Evolutionary conservation across 2,797 vertebrate species (phyloP).

Genomic region (Bradypus variegatus): DNA sequence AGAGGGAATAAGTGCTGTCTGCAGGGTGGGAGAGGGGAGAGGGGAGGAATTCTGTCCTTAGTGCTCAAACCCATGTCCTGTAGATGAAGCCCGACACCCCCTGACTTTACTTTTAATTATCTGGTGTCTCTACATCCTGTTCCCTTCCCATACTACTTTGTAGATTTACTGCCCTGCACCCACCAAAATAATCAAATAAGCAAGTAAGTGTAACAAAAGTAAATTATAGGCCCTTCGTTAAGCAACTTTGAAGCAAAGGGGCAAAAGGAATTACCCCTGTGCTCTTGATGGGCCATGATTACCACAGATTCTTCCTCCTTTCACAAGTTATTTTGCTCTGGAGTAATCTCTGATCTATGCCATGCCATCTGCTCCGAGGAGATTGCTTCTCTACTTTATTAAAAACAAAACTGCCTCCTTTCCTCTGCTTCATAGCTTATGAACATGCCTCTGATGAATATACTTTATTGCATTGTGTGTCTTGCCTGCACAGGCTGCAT

Average conservation of each 20-base stretch:
- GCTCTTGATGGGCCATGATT: not conserved
- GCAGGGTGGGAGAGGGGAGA: fast-evolving
- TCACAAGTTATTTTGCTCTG: not conserved
- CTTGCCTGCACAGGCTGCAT: not conserved
- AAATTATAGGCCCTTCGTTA: not conserved
- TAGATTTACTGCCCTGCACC: not conserved
- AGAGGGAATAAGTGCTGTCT: not conserved
- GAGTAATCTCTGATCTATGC: not conserved
- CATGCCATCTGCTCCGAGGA: not conserved
- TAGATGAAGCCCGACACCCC: not conserved
- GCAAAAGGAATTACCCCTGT: not conserved
- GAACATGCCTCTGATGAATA: not conserved
- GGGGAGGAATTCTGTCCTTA: not conserved
- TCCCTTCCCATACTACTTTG: not conserved
- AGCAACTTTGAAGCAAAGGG: not conserved
- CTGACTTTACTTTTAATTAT: not conserved
- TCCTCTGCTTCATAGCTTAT: not conserved
- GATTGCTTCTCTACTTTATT: not conserved
- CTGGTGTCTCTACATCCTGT: not conserved
- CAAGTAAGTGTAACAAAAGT: not conserved
- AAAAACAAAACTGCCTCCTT: not conserved
- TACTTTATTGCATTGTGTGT: too few relatives aligned
- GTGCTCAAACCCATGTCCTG: not conserved
- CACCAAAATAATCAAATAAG: not conserved
- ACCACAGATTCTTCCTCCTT: not conserved